Base-by-base conservation (phyloP, 2,797 vertebrate species). In the Acanthopagrus latus region DNA sequence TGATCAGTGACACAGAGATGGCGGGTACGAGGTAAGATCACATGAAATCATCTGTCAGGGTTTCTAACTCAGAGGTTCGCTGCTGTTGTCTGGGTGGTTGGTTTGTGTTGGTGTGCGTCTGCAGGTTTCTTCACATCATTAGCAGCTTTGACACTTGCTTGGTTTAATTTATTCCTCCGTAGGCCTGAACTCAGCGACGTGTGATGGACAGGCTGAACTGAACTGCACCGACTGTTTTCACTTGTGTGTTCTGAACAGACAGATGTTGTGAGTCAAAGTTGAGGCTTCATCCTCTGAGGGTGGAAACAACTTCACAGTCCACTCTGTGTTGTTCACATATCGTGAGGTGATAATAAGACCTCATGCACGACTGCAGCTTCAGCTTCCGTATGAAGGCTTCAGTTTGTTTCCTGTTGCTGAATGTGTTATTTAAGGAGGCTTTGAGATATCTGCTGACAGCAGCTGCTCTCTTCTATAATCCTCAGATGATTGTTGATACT, bases 21-120 rank as follows among this genome's bases (percentile, higher is more conserved):
- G 90, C 91, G 59, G 59, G 82, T 50, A 65, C 82, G 1, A 89
- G 91, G 92, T 93, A 90, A 85, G 89, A 58, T 17, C n/a, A 25
- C 44, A 27, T 55, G n/a, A 23, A 67, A 56, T 14, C 0, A 27
- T 21, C 27, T 5, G 1, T 52, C n/a, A 10, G 21, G 16, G 25
- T 46, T 14, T 46, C 11, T 21, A 14, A 63, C 27, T 16, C 23
- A 17, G 7, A 13, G 25, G 58, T 80, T 76, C 48, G 20, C 54
- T 71, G 48, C 46, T 57, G n/a, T 41, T 57, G 43, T 71, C 1
- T 29, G 18, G 3, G 6, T 50, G 7, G 29, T 7, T 41, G 11
- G 16, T 54, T 51, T 27, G 51, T 25, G 3, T 33, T 50, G 14
- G 4, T 7, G n/a, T 29, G 2, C 2, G 2, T 27, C n/a, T 66